Evolutionary conservation across 2,113 vertebrate species (phyloP).

Genomic region (Suricata suricatta): DNA sequence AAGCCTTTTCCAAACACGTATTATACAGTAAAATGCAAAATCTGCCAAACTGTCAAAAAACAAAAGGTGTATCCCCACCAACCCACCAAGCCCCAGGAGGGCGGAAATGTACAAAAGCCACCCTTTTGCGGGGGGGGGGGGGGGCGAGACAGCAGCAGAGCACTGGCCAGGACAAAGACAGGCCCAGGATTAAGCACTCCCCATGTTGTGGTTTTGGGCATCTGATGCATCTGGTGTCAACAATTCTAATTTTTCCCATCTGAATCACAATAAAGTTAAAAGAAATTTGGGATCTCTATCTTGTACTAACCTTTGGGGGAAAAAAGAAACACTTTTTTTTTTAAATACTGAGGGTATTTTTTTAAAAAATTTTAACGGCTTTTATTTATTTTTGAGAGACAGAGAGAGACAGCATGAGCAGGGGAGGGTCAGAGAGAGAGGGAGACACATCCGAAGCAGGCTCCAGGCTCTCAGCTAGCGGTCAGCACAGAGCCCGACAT

Average conservation of each 20-base stretch:
- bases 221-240: background rate
- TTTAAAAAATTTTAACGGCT: background rate
- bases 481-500: too few species aligned
- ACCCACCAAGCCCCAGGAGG: background rate
- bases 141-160: background rate
- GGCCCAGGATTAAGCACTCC: background rate
- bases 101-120: background rate
- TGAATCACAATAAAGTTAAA: slow-evolving; percentile 40
- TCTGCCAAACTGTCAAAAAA: background rate
- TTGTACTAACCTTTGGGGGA: slow-evolving; percentile 36
- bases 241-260: background rate
- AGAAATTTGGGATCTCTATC: background rate
- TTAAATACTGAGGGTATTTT: slow-evolving; percentile 52
- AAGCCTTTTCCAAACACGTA: background rate
- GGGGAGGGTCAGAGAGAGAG: too few species aligned
- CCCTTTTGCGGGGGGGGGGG: background rate
- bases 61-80: background rate
- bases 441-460: too few species aligned
- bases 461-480: too few species aligned
- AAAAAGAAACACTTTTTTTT: background rate
- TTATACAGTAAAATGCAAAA: background rate
- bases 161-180: background rate
- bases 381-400: too few species aligned
- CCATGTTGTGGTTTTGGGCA: background rate
- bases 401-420: too few species aligned